Percentiles rank a stretch among this genome's conserved stretches.
Conservation (phyloP, 1,140 invertebrate species). For the Lepidurus arcticus region DNA sequence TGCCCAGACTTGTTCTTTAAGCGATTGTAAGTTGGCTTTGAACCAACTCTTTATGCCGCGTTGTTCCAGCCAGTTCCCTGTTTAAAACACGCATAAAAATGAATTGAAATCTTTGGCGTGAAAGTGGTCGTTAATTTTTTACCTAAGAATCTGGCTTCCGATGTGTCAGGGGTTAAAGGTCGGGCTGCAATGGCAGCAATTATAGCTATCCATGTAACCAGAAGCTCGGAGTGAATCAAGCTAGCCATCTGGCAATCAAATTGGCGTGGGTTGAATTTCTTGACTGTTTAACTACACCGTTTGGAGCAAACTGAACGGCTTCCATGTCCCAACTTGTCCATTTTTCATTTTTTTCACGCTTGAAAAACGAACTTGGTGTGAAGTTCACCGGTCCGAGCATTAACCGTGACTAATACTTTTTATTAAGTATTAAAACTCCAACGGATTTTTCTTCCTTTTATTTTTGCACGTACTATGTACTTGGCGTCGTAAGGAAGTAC, state of each 20-base stretch:
- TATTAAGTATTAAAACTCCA: neutral
- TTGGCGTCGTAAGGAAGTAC: too few relatives aligned
- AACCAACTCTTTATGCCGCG: neutral
- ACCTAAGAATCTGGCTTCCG: neutral
- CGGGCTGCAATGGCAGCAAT: neutral
- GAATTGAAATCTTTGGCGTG: neutral
- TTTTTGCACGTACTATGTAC: neutral
- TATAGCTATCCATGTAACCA: neutral
- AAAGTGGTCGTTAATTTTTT: neutral
- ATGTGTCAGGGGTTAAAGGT: slow-evolving; percentile 4
- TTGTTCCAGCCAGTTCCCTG: neutral
- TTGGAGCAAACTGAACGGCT: neutral
- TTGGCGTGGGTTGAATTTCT: neutral
- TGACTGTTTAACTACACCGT: neutral
- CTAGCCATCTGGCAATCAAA: slow-evolving; percentile 6
- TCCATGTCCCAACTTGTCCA: neutral
- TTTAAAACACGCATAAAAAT: neutral
- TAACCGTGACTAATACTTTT: neutral
- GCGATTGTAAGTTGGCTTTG: neutral
- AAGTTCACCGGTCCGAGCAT: neutral
- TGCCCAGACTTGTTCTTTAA: neutral
- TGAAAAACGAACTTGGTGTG: neutral
- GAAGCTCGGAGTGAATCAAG: neutral
- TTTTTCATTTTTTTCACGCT: neutral
- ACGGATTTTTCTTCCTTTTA: neutral